Conservation (phyloP, 2,113 vertebrate genomes). For the Aptenodytes patagonicus region DNA sequence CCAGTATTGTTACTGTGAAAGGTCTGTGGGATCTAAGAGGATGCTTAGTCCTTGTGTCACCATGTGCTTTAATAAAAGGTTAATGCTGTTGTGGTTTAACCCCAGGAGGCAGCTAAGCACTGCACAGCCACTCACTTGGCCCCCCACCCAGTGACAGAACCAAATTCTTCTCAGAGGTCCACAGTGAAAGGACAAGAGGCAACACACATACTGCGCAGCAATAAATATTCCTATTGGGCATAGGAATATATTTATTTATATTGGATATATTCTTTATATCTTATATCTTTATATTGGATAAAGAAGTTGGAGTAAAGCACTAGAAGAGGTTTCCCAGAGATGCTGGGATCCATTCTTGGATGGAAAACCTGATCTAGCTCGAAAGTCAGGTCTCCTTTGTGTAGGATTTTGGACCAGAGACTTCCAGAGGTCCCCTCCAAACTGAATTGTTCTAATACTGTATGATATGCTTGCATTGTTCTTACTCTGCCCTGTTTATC, state of each 20-base stretch:
- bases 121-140: rapidly evolving
- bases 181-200: background rate
- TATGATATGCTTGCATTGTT: background rate
- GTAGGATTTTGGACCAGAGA: background rate
- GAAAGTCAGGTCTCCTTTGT: rapidly evolving
- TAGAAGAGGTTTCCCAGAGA: background rate
- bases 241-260: too few relatives aligned
- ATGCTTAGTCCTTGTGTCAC: background rate
- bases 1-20: background rate
- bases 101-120: background rate
- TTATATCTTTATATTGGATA: too few relatives aligned
- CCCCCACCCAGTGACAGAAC: background rate
- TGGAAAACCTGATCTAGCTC: background rate
- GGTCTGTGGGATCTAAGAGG: background rate
- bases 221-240: background rate
- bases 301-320: background rate
- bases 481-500: background rate
- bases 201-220: rapidly evolving
- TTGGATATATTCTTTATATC: too few relatives aligned
- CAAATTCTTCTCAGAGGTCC: background rate
- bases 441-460: background rate
- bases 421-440: background rate
- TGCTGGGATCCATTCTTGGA: background rate
- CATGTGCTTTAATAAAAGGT: background rate
- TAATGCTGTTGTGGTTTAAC: background rate